Conservation (phyloP, 2,797 vertebrate species). For the Diglossa cyanea region DNA sequence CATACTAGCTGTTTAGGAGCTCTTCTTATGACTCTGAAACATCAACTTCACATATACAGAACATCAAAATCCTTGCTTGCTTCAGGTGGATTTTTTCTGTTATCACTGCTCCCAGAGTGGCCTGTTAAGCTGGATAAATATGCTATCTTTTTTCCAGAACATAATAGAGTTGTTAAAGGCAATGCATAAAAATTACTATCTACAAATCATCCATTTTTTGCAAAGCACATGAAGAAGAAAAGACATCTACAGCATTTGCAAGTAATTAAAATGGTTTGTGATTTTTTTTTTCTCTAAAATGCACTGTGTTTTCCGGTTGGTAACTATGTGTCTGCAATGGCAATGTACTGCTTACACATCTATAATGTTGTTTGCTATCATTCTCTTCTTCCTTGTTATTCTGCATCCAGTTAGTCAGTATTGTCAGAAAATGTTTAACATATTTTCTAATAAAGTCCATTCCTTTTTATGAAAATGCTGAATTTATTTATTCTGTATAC, state of each 20-base stretch:
- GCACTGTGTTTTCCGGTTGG: neutral
- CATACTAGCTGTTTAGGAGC: neutral
- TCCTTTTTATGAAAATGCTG: neutral
- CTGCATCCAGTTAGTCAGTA: neutral
- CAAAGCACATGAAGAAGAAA: neutral
- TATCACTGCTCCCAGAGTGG: conserved; percentile 1
- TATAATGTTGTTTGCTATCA: neutral
- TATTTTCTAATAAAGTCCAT: neutral
- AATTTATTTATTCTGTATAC: neutral
- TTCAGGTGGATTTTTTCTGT: conserved; percentile 1
- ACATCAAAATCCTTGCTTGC: neutral
- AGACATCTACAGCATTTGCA: neutral
- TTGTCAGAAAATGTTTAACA: neutral
- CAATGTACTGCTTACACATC: neutral
- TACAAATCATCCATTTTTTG: neutral
- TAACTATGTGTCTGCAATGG: neutral
- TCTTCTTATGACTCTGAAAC: neutral
- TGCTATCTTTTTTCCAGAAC: neutral
- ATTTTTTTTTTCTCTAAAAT: neutral
- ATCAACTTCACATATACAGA: neutral
- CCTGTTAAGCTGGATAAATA: conserved; percentile 18
- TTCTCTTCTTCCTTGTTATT: neutral
- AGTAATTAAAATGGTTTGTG: neutral
- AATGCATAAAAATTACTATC: neutral
- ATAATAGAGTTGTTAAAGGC: neutral